Percentiles rank a stretch among this genome's conserved stretches.
phyloP scores from a whole-genome alignment of 2,888 invertebrate genomes.

The Drosophila quinaria region DNA sequence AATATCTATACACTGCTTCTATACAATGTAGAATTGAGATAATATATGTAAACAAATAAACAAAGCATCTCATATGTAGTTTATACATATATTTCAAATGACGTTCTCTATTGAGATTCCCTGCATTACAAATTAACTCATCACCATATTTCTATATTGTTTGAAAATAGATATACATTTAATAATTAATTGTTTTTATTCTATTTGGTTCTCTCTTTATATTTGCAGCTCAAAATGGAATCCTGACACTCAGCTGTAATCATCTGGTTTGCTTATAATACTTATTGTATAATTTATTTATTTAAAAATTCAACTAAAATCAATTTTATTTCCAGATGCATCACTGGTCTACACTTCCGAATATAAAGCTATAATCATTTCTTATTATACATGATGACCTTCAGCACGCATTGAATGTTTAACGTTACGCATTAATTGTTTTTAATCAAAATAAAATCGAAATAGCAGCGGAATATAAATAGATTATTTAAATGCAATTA shows the following conservation, averaged over 20 bases:
- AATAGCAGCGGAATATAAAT: not conserved
- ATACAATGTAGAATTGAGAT: not conserved
- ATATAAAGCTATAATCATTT: not conserved
- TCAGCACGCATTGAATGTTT: not conserved
- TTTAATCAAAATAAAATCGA: not conserved
- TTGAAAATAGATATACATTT: too few species aligned
- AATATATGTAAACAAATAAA: not conserved
- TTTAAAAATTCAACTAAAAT: constrained; percentile 12
- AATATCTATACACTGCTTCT: constrained; percentile 1
- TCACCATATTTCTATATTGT: not conserved
- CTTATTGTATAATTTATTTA: not conserved
- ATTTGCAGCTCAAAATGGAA: constrained; percentile 16
- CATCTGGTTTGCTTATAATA: constrained; percentile 36
- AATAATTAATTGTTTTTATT: too few species aligned
- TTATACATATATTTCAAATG: too few species aligned
- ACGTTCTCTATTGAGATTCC: too few species aligned
- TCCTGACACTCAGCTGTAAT: not conserved
- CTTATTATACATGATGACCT: not conserved
- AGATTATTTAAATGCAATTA: not conserved
- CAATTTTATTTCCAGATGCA: constrained; percentile 26
- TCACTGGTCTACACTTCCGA: not conserved
- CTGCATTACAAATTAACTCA: not conserved
- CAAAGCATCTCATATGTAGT: too few species aligned
- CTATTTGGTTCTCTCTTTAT: not conserved
- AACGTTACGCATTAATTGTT: constrained; percentile 1